Percentiles rank a stretch among this genome's conserved stretches.
Evolutionary conservation across 2,797 vertebrate species (phyloP).

Genomic region (Spinibarbus caldwelli): DNA sequence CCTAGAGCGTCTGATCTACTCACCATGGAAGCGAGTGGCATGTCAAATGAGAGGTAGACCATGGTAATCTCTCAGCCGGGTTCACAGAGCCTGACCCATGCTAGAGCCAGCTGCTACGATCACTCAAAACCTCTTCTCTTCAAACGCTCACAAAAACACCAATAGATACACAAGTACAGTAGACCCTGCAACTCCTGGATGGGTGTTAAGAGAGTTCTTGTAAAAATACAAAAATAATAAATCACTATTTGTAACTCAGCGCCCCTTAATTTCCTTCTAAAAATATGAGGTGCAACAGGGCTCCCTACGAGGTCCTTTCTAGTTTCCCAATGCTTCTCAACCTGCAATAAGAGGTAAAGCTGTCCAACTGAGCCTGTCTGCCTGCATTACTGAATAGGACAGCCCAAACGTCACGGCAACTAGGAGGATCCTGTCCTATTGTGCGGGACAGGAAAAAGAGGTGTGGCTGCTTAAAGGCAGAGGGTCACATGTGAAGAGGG

Average conservation of each 20-base stretch:
- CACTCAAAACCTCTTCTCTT: slow-evolving; percentile 57
- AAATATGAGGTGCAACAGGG: slow-evolving; percentile 4
- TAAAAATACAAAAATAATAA: not conserved
- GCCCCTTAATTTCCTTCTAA: not conserved
- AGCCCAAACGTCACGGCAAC: slow-evolving; percentile 80
- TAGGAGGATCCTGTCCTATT: slow-evolving; percentile 74
- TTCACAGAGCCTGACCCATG: slow-evolving; percentile 70
- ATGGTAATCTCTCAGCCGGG: slow-evolving; percentile 74
- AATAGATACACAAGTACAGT: slow-evolving; percentile 30
- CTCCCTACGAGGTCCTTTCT: slow-evolving; percentile 19
- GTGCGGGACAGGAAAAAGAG: slow-evolving; percentile 72
- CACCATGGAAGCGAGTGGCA: slow-evolving; percentile 80
- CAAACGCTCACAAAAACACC: slow-evolving; percentile 19
- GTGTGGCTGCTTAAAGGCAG: slow-evolving; percentile 42
- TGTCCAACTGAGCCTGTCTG: slow-evolving; percentile 54
- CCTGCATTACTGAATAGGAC: slow-evolving; percentile 73
- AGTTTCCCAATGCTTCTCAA: slow-evolving; percentile 39
- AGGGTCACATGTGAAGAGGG: slow-evolving; percentile 68
- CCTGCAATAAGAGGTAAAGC: slow-evolving; percentile 54
- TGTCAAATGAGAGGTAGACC: slow-evolving; percentile 80
- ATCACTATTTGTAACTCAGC: not conserved
- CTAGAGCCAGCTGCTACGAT: slow-evolving; percentile 66
- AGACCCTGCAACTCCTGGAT: slow-evolving; percentile 29
- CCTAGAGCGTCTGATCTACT: slow-evolving; percentile 61
- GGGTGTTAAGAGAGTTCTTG: not conserved